phyloP scores from a whole-genome alignment of 2,888 invertebrate species.

The Leuctra nigra region DNA sequence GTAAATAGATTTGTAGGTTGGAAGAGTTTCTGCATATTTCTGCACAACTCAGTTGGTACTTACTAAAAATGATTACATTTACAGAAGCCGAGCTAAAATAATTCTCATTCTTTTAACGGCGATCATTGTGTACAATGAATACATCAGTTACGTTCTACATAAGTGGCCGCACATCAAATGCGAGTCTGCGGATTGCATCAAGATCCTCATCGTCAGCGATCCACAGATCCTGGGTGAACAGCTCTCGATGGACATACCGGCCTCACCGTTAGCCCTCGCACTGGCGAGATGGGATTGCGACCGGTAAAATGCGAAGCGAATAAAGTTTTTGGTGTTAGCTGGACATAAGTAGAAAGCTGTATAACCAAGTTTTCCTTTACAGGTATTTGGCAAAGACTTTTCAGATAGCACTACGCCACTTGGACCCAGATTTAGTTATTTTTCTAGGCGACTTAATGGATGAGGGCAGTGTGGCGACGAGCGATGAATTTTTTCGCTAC shows the following conservation, averaged over 20 bases:
- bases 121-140: constrained; percentile 48
- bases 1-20: no score
- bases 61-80: no score
- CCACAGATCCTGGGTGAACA: constrained; percentile 85
- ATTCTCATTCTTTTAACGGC: constrained; percentile 15
- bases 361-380: constrained; percentile 28
- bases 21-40: no score
- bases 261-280: constrained; percentile 62
- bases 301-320: constrained; percentile 48
- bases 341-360: no score
- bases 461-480: constrained; percentile 77
- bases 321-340: no score
- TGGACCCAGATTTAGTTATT: constrained; percentile 75
- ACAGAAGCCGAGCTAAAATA: constrained; percentile 23
- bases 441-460: constrained; percentile 94
- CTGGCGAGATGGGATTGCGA: constrained; percentile 84
- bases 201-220: constrained; percentile 73
- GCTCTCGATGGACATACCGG: constrained; percentile 56
- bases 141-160: constrained; percentile 47
- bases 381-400: constrained; percentile 80
- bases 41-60: no score
- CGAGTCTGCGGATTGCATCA: constrained; percentile 46
- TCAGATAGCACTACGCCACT: constrained; percentile 57
- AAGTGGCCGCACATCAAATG: constrained; percentile 38
- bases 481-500: constrained; percentile 65